Conservation (phyloP, 2,888 invertebrate species). For the Acleris cristana region DNA sequence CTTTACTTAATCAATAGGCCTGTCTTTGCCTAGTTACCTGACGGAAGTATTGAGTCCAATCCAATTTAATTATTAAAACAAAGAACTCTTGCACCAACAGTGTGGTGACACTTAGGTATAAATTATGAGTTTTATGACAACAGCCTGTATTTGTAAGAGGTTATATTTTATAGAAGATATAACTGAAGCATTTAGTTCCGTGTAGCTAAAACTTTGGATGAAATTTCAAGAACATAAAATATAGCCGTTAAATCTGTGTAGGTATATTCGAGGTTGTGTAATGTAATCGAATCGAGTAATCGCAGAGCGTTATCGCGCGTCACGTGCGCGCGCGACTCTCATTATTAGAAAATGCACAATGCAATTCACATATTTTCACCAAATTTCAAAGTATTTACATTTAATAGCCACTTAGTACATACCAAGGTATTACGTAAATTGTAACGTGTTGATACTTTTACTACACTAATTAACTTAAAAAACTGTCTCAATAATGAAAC, state of each 20-base stretch:
- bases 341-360: conserved; percentile 42
- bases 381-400: conserved; percentile 17
- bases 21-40: conserved; percentile 1
- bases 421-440: conserved; percentile 28
- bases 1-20: conserved; percentile 1
- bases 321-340: conserved; percentile 14
- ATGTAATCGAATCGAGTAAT: conserved; percentile 4
- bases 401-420: conserved; percentile 19
- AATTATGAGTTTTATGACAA: too few relatives aligned
- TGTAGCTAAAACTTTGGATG: too few relatives aligned
- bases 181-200: too few relatives aligned
- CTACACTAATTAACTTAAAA: conserved; percentile 37
- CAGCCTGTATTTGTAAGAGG: too few relatives aligned
- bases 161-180: too few relatives aligned
- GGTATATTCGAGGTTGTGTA: background rate
- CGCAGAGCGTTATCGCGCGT: conserved; percentile 13
- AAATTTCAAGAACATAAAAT: too few relatives aligned
- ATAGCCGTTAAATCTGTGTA: background rate
- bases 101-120: too few relatives aligned
- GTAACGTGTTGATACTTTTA: conserved; percentile 24
- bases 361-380: conserved; percentile 25
- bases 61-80: background rate
- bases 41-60: conserved; percentile 2
- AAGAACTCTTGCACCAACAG: too few relatives aligned
- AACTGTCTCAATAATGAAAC: conserved; percentile 54